phyloP scores from a whole-genome alignment of 2,113 vertebrate species.

The Austrofundulus limnaeus region DNA sequence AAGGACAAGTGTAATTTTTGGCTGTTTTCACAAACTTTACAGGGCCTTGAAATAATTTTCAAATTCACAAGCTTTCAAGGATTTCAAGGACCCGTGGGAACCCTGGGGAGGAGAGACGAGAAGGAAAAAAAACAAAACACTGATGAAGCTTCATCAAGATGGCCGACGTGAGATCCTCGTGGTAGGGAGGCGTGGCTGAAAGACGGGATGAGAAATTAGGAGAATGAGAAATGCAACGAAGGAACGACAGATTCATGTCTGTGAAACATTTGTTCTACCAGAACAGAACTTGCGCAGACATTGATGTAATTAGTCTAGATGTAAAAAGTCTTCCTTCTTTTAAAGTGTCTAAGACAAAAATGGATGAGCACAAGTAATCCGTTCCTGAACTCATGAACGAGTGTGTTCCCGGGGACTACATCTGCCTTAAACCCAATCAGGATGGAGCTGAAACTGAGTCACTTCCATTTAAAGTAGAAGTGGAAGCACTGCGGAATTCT shows the following conservation, averaged over 20 bases:
- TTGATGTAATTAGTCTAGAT: too few relatives aligned
- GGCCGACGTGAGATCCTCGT: constrained; percentile 7
- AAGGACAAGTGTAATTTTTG: too few relatives aligned
- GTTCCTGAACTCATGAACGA: too few relatives aligned
- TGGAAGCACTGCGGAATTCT: constrained; percentile 13
- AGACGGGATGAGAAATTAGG: not conserved
- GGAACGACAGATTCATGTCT: not conserved
- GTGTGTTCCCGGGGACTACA: not conserved
- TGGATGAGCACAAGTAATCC: too few relatives aligned
- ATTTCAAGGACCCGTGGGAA: too few relatives aligned
- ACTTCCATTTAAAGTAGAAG: constrained; percentile 24
- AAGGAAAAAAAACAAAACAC: not conserved
- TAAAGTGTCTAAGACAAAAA: not conserved
- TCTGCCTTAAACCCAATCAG: constrained; percentile 3
- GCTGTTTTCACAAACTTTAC: too few relatives aligned
- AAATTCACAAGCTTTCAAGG: too few relatives aligned
- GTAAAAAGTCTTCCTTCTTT: constrained; percentile 2
- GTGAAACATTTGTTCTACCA: not conserved
- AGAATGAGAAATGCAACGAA: constrained; percentile 16
- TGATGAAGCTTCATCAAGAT: constrained; percentile 9
- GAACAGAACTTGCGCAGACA: too few relatives aligned
- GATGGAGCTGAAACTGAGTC: not conserved
- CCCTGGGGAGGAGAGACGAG: too few relatives aligned
- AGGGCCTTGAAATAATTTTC: too few relatives aligned
- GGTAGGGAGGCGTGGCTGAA: not conserved